Evolutionary conservation across 2,113 vertebrate genomes (phyloP).

Genomic region (Entelurus aequoreus): DNA sequence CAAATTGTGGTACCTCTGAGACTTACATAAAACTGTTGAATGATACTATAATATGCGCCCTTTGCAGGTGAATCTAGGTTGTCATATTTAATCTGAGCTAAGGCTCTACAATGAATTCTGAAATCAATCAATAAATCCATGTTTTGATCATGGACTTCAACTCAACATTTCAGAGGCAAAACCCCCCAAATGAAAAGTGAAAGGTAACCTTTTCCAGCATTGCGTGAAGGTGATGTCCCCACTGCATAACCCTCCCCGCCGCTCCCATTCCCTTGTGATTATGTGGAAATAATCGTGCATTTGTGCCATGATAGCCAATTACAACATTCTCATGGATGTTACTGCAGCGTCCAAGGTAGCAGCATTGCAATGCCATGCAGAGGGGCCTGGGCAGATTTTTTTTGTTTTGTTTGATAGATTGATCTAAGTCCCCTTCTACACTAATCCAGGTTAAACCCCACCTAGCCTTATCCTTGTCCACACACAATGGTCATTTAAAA

Average conservation of each 20-base stretch:
- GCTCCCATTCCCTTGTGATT: constrained; percentile 13
- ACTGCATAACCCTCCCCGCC: neutral
- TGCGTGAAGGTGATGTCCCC: constrained; percentile 6
- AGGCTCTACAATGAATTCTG: neutral
- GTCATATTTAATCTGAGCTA: neutral
- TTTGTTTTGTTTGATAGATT: constrained; percentile 31
- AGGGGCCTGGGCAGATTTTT: constrained; percentile 21
- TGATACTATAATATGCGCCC: neutral
- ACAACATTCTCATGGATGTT: constrained; percentile 29
- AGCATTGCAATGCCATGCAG: constrained; percentile 2
- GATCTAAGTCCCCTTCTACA: constrained; percentile 13
- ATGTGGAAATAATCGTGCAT: constrained; percentile 25
- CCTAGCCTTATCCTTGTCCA: too few species aligned
- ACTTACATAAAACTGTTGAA: too few species aligned
- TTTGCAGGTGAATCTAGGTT: neutral
- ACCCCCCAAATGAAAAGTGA: constrained; percentile 10
- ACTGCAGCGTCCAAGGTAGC: constrained; percentile 22
- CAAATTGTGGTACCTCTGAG: too few species aligned
- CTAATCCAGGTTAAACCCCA: too few species aligned
- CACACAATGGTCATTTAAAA: too few species aligned
- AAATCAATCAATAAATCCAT: neutral
- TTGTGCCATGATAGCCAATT: constrained; percentile 29
- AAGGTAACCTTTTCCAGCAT: constrained; percentile 11
- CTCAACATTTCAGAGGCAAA: constrained; percentile 11
- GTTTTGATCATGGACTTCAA: neutral